Base-by-base conservation (phyloP, 2,888 invertebrate species). In the Gerosis bhagava region DNA sequence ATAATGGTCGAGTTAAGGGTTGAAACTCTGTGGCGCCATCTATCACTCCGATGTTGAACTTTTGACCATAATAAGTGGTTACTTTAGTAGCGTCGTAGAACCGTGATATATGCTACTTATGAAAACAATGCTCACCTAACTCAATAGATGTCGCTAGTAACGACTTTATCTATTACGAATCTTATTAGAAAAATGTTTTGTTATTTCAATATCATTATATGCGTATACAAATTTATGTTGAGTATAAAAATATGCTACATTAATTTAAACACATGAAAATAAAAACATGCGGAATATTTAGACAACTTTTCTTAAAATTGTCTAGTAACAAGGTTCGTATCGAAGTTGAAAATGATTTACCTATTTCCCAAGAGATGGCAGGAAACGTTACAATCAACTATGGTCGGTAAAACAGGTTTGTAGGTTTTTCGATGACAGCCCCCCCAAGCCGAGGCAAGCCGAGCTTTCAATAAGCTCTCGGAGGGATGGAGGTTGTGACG, bases 331-430 rank as follows among this genome's bases (percentile, higher is more conserved):
- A 5, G 22, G 41, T 41, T 31, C 28, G 24, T 26, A 10, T 43
- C 15, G 0, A 28, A 43, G 21, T 15, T 3, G 8, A 21, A 1
- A 11, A 2, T 5, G 25, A 12, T 41, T 36, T 6, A 16, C 46
- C 78, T 70, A 78, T 69, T 67, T 64, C 42, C 43, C 61, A 55
- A 54, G 53, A 81, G 83, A 66, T 82, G 83, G 73, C 75, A 72
- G 51, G 62, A 24, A 31, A 1, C 1, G 6, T 0, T 5, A 16
- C 12, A 12, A 29, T 29, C n/a, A 4, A 22, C 12, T 1, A 7
- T 5, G 17, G 35, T 55, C 24, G 70, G 50, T 69, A 72, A 72
- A 74, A 55, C 67, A 73, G 70, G 43, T 35, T 35, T 41, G 35
- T 37, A 51, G 40, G 46, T 49, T 54, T 57, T 54, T 50, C 54